phyloP scores from a whole-genome alignment of 2,113 vertebrate species.

The Oreochromis aureus region DNA sequence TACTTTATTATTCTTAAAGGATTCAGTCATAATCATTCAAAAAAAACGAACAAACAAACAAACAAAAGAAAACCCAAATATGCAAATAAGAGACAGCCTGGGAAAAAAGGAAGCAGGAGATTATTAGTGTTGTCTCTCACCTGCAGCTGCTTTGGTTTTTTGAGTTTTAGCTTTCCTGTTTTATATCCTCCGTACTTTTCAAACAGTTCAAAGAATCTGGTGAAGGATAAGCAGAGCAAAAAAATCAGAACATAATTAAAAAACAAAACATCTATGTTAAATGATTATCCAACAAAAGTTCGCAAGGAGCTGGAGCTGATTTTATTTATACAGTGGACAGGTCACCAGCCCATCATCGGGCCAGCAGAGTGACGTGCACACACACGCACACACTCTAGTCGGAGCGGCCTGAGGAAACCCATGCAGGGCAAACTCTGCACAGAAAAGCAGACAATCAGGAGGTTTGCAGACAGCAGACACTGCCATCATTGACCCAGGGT shows the following conservation, averaged over 20 bases:
- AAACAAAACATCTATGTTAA: background rate
- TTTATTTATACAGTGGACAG: background rate
- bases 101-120: background rate
- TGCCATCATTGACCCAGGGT: background rate
- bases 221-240: background rate
- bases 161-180: constrained; percentile 92
- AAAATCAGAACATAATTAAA: background rate
- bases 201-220: constrained; percentile 92
- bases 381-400: background rate
- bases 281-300: background rate
- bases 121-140: constrained; percentile 53
- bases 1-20: background rate
- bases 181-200: constrained; percentile 93
- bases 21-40: background rate
- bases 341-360: background rate
- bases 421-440: background rate
- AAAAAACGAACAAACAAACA: background rate
- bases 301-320: background rate
- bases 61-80: background rate
- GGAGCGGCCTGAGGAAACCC: background rate
- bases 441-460: background rate
- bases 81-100: background rate
- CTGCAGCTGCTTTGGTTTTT: constrained; percentile 95
- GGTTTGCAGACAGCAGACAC: background rate
- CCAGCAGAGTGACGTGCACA: background rate